A percentile compares a stretch with the other conserved stretches of the same genome.
phyloP scores from a whole-genome alignment of 2,888 invertebrate genomes.

The Agrypnus murinus region DNA sequence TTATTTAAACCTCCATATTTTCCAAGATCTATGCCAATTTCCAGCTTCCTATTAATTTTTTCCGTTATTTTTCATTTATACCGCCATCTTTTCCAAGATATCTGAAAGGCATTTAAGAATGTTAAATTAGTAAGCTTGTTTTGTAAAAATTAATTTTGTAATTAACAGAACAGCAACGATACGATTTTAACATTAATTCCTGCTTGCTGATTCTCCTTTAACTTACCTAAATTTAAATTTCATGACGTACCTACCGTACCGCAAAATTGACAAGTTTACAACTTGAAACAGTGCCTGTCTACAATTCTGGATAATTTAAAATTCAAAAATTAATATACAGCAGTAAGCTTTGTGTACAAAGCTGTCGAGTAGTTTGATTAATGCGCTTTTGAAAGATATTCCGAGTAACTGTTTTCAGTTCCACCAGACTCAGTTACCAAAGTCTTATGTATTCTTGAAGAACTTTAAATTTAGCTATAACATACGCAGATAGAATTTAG shows the following conservation, averaged over 20 bases:
- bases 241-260: neutral
- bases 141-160: neutral
- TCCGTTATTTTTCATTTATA: too few relatives aligned
- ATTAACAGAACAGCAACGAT: too few relatives aligned
- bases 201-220: neutral
- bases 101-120: too few relatives aligned
- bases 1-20: too few relatives aligned
- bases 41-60: too few relatives aligned
- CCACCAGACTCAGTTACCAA: neutral
- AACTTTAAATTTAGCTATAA: neutral
- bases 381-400: conserved; percentile 4
- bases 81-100: too few relatives aligned
- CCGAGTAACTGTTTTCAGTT: neutral
- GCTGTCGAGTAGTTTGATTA: neutral
- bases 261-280: neutral
- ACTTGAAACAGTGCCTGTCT: neutral
- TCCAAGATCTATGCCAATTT: too few relatives aligned
- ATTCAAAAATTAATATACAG: conserved; percentile 12
- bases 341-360: conserved; percentile 4
- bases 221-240: conserved; percentile 12
- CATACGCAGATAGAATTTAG: conserved; percentile 12
- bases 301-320: neutral
- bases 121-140: neutral
- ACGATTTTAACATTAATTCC: neutral
- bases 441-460: neutral